Conservation (phyloP, 2,797 vertebrate genomes). For the Cephalopachus bancanus region DNA sequence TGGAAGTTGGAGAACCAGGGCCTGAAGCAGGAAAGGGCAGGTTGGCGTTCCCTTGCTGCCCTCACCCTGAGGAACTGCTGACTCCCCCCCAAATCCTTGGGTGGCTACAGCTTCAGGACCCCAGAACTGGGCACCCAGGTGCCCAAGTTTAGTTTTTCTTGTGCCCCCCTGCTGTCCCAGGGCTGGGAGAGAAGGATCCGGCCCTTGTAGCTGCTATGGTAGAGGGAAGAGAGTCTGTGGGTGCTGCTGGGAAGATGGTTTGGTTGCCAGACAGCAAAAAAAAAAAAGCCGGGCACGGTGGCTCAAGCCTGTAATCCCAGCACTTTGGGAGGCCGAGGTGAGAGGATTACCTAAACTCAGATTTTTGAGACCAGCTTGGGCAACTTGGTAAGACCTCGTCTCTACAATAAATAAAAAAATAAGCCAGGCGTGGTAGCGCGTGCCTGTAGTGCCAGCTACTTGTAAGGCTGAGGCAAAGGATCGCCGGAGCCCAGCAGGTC, state of each 20-base stretch:
- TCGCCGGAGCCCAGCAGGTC: no score
- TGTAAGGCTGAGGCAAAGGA: no score
- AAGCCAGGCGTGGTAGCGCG: no score
- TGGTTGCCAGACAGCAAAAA: not conserved
- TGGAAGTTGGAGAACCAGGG: not conserved
- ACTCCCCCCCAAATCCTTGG: not conserved
- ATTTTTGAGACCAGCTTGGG: no score
- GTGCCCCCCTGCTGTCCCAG: not conserved
- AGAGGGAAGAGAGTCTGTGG: not conserved
- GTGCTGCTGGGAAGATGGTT: not conserved
- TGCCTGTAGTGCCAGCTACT: no score
- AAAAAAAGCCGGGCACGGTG: not conserved
- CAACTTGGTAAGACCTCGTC: no score
- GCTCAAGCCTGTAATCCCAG: no score
- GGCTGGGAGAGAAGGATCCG: not conserved
- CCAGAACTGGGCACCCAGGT: not conserved
- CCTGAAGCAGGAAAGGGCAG: not conserved
- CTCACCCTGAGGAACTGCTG: not conserved
- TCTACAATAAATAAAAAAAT: no score
- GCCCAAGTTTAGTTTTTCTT: not conserved
- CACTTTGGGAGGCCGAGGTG: no score
- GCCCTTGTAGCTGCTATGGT: not conserved
- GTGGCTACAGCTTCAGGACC: not conserved
- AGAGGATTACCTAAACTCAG: no score
- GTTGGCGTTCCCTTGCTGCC: not conserved